Evolutionary conservation across 2,797 vertebrate species (phyloP).

Genomic region (Helarctos malayanus): DNA sequence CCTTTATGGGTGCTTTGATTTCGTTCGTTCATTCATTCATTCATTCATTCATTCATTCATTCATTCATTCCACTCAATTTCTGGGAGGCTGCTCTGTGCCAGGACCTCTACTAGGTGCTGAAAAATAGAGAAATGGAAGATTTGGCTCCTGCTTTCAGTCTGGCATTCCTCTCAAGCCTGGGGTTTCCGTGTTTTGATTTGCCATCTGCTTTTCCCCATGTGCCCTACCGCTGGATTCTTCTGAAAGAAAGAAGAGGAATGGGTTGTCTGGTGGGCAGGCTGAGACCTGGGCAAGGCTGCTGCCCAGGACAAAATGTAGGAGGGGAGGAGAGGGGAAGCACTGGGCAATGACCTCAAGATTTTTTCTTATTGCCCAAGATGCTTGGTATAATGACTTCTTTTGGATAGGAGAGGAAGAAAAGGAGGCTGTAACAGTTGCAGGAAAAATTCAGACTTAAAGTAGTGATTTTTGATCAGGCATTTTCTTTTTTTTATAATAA

Average conservation of each 20-base stretch:
- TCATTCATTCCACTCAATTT: neutral
- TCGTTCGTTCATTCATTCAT: neutral
- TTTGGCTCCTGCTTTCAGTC: neutral
- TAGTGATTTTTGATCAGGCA: slow-evolving; percentile 80
- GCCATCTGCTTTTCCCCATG: neutral
- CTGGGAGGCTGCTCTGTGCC: neutral
- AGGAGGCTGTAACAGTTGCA: slow-evolving; percentile 62
- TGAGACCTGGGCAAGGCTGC: neutral
- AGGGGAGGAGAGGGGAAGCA: neutral
- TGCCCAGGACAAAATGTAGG: neutral
- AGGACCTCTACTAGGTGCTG: neutral
- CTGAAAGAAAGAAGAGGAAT: neutral
- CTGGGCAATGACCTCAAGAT: too few species aligned
- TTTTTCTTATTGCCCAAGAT: neutral
- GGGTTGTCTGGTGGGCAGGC: neutral
- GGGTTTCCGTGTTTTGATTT: neutral
- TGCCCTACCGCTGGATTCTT: neutral
- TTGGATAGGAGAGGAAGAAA: slow-evolving; percentile 54
- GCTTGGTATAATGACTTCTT: slow-evolving; percentile 60
- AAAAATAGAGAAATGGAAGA: neutral
- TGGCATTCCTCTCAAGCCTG: neutral
- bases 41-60: neutral
- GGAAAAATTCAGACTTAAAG: slow-evolving; percentile 71
- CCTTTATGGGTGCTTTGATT: neutral
- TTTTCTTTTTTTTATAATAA: neutral